A percentile compares a stretch with the other conserved stretches of the same genome.
These are phyloP conservation scores for Anorthoa munda DNA, from an alignment of 2,888 invertebrate species.

Conservation along the genomic window DNA sequence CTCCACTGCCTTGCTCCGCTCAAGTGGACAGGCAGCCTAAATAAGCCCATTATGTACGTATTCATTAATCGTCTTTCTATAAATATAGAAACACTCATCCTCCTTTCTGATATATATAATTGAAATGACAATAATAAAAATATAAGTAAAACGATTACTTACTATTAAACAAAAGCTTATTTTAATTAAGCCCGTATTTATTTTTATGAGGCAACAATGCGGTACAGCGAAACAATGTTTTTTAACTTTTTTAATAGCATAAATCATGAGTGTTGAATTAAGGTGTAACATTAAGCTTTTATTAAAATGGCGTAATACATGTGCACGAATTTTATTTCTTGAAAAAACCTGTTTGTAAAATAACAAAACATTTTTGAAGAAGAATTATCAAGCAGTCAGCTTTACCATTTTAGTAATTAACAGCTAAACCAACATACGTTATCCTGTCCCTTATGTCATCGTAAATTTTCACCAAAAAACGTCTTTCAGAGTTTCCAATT, in stretches of 20 bases:
- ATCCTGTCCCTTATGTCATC: too few species aligned
- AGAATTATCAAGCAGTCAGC: too few species aligned
- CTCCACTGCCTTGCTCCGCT: too few species aligned
- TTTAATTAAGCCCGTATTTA: slow-evolving; percentile 15
- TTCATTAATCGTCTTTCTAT: too few species aligned
- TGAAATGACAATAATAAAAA: background rate
- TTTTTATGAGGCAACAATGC: slow-evolving; percentile 25
- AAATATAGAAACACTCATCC: background rate
- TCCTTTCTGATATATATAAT: too few species aligned
- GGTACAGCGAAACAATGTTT: background rate
- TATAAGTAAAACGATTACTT: background rate
- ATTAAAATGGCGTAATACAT: slow-evolving; percentile 7
- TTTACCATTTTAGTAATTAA: too few species aligned
- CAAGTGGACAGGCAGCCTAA: too few species aligned
- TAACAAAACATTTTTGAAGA: too few species aligned
- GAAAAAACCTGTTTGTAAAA: background rate
- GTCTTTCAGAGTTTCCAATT: too few species aligned
- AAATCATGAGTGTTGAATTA: slow-evolving; percentile 16
- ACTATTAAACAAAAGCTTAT: background rate
- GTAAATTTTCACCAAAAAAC: too few species aligned
- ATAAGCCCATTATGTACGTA: too few species aligned
- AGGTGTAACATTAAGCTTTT: slow-evolving; percentile 5
- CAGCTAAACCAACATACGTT: too few species aligned
- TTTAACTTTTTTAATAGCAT: slow-evolving; percentile 41
- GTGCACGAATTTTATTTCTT: background rate